Evolutionary conservation across 2,888 invertebrate genomes (phyloP).

Genomic region (Ophonus ardosiacus): DNA sequence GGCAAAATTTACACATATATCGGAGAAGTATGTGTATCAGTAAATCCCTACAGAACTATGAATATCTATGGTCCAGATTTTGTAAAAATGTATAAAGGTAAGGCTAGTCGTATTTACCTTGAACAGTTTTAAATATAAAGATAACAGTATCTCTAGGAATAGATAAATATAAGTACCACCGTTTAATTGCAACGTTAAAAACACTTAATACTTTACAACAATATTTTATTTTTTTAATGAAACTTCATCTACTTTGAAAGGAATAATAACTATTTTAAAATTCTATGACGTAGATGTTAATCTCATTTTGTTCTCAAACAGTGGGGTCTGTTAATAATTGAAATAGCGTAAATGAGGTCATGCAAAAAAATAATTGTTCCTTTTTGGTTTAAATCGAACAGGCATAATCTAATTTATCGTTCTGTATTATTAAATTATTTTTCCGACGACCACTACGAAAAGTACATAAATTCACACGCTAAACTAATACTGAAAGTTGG

Average conservation of each 20-base stretch:
- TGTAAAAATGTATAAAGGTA: slow-evolving; percentile 93
- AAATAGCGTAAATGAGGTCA: no score
- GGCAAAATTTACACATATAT: slow-evolving; percentile 98
- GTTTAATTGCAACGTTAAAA: slow-evolving; percentile 10
- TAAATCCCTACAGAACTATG: slow-evolving; percentile 96
- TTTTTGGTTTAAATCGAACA: no score
- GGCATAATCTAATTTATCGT: no score
- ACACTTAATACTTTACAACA: slow-evolving; percentile 4
- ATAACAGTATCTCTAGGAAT: slow-evolving; percentile 10
- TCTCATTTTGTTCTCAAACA: no score
- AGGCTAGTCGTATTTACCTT: slow-evolving; percentile 64
- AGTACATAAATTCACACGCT: no score
- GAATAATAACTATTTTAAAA: no score
- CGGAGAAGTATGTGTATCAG: slow-evolving; percentile 97
- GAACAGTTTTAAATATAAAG: slow-evolving; percentile 24
- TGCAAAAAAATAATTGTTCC: no score
- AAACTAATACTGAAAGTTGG: no score
- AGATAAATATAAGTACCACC: slow-evolving; percentile 8
- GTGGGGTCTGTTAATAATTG: no score
- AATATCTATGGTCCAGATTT: slow-evolving; percentile 93
- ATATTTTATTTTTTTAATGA: not conserved
- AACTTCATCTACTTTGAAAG: not conserved
- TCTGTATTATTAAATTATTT: no score
- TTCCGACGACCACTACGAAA: no score
- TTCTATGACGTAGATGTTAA: no score